Evolutionary conservation across 2,888 invertebrate genomes (phyloP), one percentile per base, ranked within the genome.

Genomic region (Ennomos quercinarius): DNA sequence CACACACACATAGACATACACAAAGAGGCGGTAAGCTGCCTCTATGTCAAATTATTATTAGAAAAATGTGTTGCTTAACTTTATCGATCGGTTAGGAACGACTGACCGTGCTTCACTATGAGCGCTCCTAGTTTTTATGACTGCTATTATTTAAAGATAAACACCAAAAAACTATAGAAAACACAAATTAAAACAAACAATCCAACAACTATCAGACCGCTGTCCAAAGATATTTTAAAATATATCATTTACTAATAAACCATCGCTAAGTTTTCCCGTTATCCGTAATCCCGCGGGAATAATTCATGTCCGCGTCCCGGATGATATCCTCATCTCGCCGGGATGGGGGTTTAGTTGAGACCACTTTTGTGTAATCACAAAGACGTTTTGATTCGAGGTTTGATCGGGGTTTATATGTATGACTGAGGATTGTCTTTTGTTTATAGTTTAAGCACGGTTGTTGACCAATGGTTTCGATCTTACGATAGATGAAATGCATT

Each of bases 171-270:
- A n/a, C 10, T 11, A n/a, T 47, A 10, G 1, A 3, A 11, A 6
- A 27, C 27, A 27, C 27, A 27, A 27, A 6, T 27, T 27, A 6
- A 27, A 27, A 27, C 6, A 6, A 27, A 27, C 27, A 27, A 6
- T 27, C 17, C 9, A 39, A 35, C 44, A 39, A 56, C 51, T 52
- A 61, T 56, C 47, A 41, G 34, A 36, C 50, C 12, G 13, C 48
- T 35, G 11, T 59, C 54, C 37, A 46, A 59, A 54, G 49, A 49
- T 45, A 59, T 59, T 59, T 59, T 54, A 59, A 59, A 59, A 59
- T 53, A 59, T 59, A 59, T 59, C 59, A 59, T 59, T 59, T 54
- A 59, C 59, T 54, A 59, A 54, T 59, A 59, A 59, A 59, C 59
- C 49, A 49, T 52, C 39, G 57, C 52, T 54, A 59, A 59, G 59